A percentile compares a stretch with the other conserved stretches of the same genome.
These are phyloP conservation scores for Myathropa florea DNA, from an alignment of 2,888 invertebrate genomes.

Conservation along the genomic window DNA sequence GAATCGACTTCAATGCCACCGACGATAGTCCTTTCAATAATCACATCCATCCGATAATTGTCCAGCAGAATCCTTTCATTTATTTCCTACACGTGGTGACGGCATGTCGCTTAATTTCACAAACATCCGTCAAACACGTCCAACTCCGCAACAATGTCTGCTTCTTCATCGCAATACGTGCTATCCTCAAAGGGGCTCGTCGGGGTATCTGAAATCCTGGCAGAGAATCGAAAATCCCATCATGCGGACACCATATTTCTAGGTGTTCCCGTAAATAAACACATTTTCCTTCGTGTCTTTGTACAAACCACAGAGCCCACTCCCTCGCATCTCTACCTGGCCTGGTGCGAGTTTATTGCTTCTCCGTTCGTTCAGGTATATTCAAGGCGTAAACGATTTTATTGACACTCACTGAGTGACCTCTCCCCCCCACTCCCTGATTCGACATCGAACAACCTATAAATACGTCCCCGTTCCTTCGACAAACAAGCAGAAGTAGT, in stretches of 20 bases:
- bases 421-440: background rate
- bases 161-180: background rate
- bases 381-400: conserved; percentile 12
- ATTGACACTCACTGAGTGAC: background rate
- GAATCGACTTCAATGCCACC: background rate
- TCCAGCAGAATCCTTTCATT: background rate
- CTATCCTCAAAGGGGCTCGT: background rate
- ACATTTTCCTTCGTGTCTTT: conserved; percentile 21
- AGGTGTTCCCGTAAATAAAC: conserved; percentile 3
- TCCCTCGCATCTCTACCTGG: conserved; percentile 23
- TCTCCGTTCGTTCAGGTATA: background rate
- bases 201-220: background rate
- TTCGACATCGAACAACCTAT: conserved; percentile 6
- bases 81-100: conserved; percentile 18
- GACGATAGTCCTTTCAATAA: background rate
- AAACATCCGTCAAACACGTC: background rate
- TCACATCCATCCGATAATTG: background rate
- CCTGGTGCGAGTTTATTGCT: background rate
- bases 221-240: background rate
- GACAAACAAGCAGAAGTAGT: conserved; percentile 73
- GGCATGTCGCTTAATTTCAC: conserved; percentile 5
- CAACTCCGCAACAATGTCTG: background rate
- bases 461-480: conserved; percentile 31
- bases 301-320: conserved; percentile 22
- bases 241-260: background rate